These are phyloP conservation scores for Tachina grossa DNA, from an alignment of 2,888 invertebrate genomes.

Conservation along the genomic window DNA sequence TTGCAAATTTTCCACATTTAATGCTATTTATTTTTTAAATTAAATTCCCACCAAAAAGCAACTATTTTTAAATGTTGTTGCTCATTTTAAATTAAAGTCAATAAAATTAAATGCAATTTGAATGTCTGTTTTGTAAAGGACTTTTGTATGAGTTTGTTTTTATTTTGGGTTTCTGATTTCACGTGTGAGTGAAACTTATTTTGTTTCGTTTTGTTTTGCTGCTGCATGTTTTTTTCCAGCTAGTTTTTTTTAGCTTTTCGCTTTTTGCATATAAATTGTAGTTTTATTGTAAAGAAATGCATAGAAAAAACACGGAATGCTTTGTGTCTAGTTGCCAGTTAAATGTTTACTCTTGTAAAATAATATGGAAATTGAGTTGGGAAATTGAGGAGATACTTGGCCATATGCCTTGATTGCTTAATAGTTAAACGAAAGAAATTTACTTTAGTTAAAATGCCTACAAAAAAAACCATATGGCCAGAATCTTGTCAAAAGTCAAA, in stretches of 20 bases:
- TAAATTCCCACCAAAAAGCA: background rate
- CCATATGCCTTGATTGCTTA: background rate
- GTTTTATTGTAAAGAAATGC: slow-evolving; percentile 39
- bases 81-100: slow-evolving; percentile 17
- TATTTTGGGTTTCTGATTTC: slow-evolving; percentile 40
- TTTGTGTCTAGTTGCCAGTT: slow-evolving; percentile 48
- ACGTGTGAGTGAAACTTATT: slow-evolving; percentile 41
- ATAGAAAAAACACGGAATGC: slow-evolving; percentile 3
- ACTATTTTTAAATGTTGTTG: background rate
- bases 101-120: slow-evolving; percentile 40
- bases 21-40: background rate
- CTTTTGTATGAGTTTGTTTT: slow-evolving; percentile 5
- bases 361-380: slow-evolving; percentile 45
- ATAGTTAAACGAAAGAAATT: too few relatives aligned
- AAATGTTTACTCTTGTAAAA: slow-evolving; percentile 53
- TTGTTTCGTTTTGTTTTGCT: slow-evolving; percentile 2
- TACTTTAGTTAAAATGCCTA: too few relatives aligned
- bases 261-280: slow-evolving; percentile 43
- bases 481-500: too few relatives aligned
- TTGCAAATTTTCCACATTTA: background rate
- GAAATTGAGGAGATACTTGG: background rate
- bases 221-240: slow-evolving; percentile 19
- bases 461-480: too few relatives aligned
- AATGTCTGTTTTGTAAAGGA: slow-evolving; percentile 30
- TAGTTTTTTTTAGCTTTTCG: background rate